Evolutionary conservation across 23 tunicate species (phyloP).

Genomic region (Trididemnum clinides): DNA sequence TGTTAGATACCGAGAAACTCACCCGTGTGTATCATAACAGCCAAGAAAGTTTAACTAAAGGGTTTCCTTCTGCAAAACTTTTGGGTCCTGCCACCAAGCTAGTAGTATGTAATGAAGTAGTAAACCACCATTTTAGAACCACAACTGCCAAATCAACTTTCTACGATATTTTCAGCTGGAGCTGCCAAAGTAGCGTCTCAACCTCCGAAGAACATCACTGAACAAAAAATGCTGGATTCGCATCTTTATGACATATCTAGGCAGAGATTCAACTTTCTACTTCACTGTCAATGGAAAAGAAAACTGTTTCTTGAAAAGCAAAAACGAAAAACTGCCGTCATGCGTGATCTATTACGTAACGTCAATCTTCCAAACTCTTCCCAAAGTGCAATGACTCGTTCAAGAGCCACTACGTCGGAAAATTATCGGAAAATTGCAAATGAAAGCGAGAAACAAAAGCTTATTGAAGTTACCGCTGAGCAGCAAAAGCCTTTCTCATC

Average conservation of each 20-base stretch:
- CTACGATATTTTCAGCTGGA: conserved; percentile 52
- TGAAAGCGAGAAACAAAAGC: neutral
- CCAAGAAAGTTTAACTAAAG: too few relatives aligned
- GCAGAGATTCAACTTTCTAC: conserved; percentile 76
- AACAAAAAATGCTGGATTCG: conserved; percentile 82
- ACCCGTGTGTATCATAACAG: too few relatives aligned
- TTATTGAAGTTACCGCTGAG: too few relatives aligned
- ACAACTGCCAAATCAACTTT: too few relatives aligned
- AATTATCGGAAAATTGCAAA: neutral
- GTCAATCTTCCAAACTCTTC: conserved; percentile 45
- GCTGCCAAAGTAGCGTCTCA: conserved; percentile 67
- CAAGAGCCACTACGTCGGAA: neutral
- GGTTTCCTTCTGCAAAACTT: too few relatives aligned
- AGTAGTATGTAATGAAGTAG: too few relatives aligned
- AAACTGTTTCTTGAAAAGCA: conserved; percentile 89
- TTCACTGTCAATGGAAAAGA: conserved; percentile 78
- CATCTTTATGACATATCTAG: conserved; percentile 84
- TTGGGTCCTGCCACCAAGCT: too few relatives aligned
- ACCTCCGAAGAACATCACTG: conserved; percentile 85
- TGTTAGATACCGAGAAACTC: too few relatives aligned
- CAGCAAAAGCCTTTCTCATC: neutral
- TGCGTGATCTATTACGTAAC: conserved; percentile 76
- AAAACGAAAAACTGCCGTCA: conserved; percentile 69
- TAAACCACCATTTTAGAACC: too few relatives aligned
- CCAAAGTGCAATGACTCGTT: conserved; percentile 1